Evolutionary conservation across 2,113 vertebrate species (phyloP).

Genomic region (Oryzias curvinotus): DNA sequence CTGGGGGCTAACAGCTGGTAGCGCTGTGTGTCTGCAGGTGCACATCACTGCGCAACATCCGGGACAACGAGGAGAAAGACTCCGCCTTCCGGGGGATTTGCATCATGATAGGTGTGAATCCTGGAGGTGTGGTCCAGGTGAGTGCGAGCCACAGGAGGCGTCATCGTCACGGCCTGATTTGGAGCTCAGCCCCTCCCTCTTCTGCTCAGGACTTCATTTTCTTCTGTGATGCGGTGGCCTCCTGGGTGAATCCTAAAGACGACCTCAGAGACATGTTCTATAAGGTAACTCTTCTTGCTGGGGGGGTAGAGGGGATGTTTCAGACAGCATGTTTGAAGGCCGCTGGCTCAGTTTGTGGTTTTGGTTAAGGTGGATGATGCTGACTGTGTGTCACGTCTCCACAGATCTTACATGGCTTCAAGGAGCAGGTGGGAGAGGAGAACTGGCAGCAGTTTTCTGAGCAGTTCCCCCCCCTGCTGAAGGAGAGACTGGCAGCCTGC

Average conservation of each 20-base stretch:
- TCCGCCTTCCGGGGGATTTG: slow-evolving; percentile 93
- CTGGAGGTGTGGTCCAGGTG: slow-evolving; percentile 92
- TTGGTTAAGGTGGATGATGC: background rate
- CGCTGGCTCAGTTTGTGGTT: no score
- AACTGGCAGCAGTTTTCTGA: slow-evolving; percentile 96
- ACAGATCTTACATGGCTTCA: slow-evolving; percentile 92
- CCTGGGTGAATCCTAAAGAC: slow-evolving; percentile 93
- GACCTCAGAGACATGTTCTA: slow-evolving; percentile 95
- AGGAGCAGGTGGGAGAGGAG: slow-evolving; percentile 93
- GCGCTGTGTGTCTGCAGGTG: slow-evolving; percentile 73
- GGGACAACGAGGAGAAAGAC: slow-evolving; percentile 96
- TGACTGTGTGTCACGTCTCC: background rate
- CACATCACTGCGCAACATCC: slow-evolving; percentile 90
- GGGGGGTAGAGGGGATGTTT: background rate
- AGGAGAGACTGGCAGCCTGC: slow-evolving; percentile 91
- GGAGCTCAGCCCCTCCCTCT: background rate
- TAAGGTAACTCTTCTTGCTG: slow-evolving; percentile 77
- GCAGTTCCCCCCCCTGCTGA: slow-evolving; percentile 92
- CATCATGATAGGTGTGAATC: slow-evolving; percentile 95
- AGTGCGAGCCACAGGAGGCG: background rate
- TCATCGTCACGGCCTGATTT: no score
- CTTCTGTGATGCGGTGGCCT: slow-evolving; percentile 94
- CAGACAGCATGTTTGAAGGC: background rate
- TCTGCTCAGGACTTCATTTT: slow-evolving; percentile 89
- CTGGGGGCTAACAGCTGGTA: no score